Conservation (phyloP, 2,888 invertebrate species). For the Laothoe populi region DNA sequence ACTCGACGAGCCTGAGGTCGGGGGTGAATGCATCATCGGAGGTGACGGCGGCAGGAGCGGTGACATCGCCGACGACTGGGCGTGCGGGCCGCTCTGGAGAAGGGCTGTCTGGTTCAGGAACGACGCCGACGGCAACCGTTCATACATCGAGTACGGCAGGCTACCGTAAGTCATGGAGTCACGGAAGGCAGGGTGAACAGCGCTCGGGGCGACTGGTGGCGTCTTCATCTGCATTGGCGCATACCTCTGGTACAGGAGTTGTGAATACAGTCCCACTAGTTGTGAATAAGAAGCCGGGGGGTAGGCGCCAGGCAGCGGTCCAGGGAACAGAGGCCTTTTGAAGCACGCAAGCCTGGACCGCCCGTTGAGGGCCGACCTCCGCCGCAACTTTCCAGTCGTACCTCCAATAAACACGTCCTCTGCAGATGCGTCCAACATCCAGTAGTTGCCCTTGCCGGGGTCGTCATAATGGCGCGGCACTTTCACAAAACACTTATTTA, state of each 20-base stretch:
- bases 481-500: constrained; percentile 99
- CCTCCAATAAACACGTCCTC: constrained; percentile 99
- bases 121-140: constrained; percentile 60
- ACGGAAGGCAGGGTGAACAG: constrained; percentile 81
- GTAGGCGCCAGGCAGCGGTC: constrained; percentile 84
- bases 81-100: constrained; percentile 54
- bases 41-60: constrained; percentile 73
- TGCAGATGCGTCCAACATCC: constrained; percentile 99
- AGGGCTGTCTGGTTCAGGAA: constrained; percentile 63
- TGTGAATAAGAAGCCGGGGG: constrained; percentile 85
- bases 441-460: constrained; percentile 99
- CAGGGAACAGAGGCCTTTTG: constrained; percentile 89
- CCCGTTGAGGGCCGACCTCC: constrained; percentile 95
- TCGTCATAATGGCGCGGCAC: constrained; percentile 99
- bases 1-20: constrained; percentile 69
- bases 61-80: constrained; percentile 52
- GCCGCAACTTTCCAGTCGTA: constrained; percentile 96
- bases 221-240: constrained; percentile 84
- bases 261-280: constrained; percentile 84
- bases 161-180: constrained; percentile 72
- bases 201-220: constrained; percentile 79
- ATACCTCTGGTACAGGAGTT: constrained; percentile 88
- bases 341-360: constrained; percentile 95
- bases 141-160: constrained; percentile 73
- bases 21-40: constrained; percentile 67